Evolutionary conservation across 1,140 invertebrate species (phyloP).

Genomic region (Phenacoccus solenopsis): DNA sequence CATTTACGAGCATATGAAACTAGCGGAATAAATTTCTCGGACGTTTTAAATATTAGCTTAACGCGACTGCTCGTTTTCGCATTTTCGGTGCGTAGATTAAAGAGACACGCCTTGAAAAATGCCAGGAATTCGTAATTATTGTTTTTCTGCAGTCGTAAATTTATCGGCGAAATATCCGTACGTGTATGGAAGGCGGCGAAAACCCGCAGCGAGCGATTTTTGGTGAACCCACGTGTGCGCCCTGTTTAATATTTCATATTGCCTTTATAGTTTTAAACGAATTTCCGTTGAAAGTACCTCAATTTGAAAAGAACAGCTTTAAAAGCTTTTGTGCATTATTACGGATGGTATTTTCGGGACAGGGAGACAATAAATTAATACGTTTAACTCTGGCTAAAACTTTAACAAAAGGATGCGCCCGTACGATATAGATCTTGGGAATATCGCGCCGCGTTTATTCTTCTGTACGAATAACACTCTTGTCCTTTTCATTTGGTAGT

Average conservation of each 20-base stretch:
- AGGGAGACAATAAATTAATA: not conserved
- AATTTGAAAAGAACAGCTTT: conserved; percentile 2
- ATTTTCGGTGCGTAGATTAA: no score
- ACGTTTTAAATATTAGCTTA: no score
- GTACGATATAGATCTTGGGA: not conserved
- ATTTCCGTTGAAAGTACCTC: not conserved
- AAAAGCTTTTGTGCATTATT: conserved; percentile 3
- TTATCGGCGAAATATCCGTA: no score
- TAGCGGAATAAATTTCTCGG: no score
- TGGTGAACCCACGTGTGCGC: not conserved
- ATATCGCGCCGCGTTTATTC: not conserved
- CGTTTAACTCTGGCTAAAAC: not conserved
- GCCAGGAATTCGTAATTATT: no score
- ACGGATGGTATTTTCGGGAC: not conserved
- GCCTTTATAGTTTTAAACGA: not conserved
- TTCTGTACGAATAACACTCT: not conserved
- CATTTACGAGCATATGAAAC: no score
- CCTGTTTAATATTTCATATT: not conserved
- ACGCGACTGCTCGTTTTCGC: no score
- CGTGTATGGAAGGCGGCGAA: no score
- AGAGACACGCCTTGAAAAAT: no score
- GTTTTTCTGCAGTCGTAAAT: no score
- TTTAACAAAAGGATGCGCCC: not conserved
- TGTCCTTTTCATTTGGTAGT: not conserved
- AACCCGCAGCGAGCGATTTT: no score